A percentile compares a stretch with the other conserved stretches of the same genome.
phyloP scores from a whole-genome alignment of 2,113 vertebrate species.

The human region GRCh38 chr18:36489501-36490000 shows the following conservation, averaged over 20 bases:
- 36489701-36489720: background rate
- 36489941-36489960: background rate
- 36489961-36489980: background rate
- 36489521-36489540: too few species aligned
- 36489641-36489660: too few species aligned
- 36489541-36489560: too few species aligned
- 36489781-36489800: background rate
- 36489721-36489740: background rate
- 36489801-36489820: background rate
- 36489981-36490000: background rate
- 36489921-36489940: background rate
- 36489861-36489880: background rate
- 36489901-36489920: background rate
- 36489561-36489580: too few species aligned
- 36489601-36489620: too few species aligned
- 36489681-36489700: background rate
- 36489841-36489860: background rate
- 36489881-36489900: too few species aligned
- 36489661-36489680: too few species aligned
- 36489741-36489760: background rate
- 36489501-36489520: too few species aligned
- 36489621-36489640: too few species aligned
- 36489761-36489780: slow-evolving; percentile 21
- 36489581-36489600: too few species aligned
- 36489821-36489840: background rate